Base-by-base conservation (phyloP, 2,113 vertebrate genomes). In the Azemiops feae region DNA sequence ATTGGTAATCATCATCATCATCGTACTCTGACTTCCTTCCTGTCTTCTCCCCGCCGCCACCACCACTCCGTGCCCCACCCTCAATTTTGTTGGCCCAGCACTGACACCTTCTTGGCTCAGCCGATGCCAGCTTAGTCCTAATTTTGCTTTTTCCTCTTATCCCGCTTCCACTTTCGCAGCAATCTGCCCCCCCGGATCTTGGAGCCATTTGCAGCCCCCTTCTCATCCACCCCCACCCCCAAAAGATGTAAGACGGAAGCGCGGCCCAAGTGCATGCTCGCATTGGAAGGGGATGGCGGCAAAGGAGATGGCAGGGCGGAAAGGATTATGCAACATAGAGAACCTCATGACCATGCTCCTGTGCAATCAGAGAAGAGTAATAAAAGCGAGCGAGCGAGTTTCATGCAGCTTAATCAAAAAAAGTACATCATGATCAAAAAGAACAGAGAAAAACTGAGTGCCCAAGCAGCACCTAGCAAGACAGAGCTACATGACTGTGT, bases 261-360 rank as follows among this genome's bases (percentile, higher is more conserved):
- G 52, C 54, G 89, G 60, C 57, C 88, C 60, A n/a, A 90, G 60
- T 69, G 87, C 92, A 64, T 57, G 4, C 88, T 47, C 50, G 30
- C 58, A 39, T 34, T 10, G 89, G 11, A 14, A 64, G 12, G 34
- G 57, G 54, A n/a, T 20, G 88, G 91, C 52, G 25, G 88, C 60
- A 55, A 74, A 90, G 43, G 54, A 50, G 58, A 43, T 34, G 20
- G 92, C 60, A 14, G 60, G 39, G 55, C 34, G 95, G 93, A 94
- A 53, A 88, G 91, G 81, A 58, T 95, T 96, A 95, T 96, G 96
- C 95, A 96, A 96, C 92, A 89, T 52, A 30, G 90, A 91, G 93
- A 91, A 89, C 64, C 94, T 95, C 92, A 94, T 87, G 95, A 89
- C 90, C 93, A 89, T n/a, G 50, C 55, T 87, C 74, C 93, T 89